Percentiles rank a stretch among this genome's conserved stretches.
phyloP scores from a whole-genome alignment of 1,140 invertebrate genomes.

The Drosophila santomea region DNA sequence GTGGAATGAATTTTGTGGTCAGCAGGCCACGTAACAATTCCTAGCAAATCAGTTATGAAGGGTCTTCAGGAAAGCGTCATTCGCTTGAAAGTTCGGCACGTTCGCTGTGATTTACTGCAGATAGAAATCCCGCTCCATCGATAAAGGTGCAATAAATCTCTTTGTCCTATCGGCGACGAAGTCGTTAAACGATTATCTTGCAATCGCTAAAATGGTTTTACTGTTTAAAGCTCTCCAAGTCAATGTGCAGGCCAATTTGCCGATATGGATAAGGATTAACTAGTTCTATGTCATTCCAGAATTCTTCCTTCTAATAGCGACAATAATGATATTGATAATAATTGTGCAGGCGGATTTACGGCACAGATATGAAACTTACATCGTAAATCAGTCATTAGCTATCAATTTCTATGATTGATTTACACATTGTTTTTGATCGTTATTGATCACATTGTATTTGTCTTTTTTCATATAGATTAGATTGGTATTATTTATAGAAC shows the following conservation, averaged over 20 bases:
- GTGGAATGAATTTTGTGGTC: slow-evolving; percentile 17
- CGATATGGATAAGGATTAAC: slow-evolving; percentile 37
- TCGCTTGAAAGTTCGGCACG: slow-evolving; percentile 24
- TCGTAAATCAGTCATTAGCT: slow-evolving; percentile 70
- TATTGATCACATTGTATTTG: slow-evolving; percentile 55
- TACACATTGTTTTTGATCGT: slow-evolving; percentile 59
- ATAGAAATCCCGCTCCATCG: slow-evolving; percentile 12
- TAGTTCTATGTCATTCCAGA: slow-evolving; percentile 30
- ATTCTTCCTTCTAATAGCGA: slow-evolving; percentile 31
- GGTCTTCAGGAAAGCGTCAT: slow-evolving; percentile 22
- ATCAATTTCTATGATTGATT: slow-evolving; percentile 73
- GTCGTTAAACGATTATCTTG: slow-evolving; percentile 62
- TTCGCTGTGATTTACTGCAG: slow-evolving; percentile 47
- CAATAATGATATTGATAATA: slow-evolving; percentile 18
- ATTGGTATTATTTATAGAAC: slow-evolving; percentile 64
- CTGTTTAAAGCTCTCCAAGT: slow-evolving; percentile 23
- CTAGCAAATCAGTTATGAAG: slow-evolving; percentile 52
- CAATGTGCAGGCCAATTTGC: slow-evolving; percentile 19
- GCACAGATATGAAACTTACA: slow-evolving; percentile 20
- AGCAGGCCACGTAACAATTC: slow-evolving; percentile 17
- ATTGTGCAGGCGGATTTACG: slow-evolving; percentile 34
- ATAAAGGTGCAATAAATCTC: slow-evolving; percentile 54
- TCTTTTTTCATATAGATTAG: slow-evolving; percentile 53
- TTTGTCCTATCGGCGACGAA: slow-evolving; percentile 41
- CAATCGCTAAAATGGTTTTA: slow-evolving; percentile 61